Evolutionary conservation across 2,797 vertebrate genomes (phyloP).

Genomic region (Aulostomus chinensis): DNA sequence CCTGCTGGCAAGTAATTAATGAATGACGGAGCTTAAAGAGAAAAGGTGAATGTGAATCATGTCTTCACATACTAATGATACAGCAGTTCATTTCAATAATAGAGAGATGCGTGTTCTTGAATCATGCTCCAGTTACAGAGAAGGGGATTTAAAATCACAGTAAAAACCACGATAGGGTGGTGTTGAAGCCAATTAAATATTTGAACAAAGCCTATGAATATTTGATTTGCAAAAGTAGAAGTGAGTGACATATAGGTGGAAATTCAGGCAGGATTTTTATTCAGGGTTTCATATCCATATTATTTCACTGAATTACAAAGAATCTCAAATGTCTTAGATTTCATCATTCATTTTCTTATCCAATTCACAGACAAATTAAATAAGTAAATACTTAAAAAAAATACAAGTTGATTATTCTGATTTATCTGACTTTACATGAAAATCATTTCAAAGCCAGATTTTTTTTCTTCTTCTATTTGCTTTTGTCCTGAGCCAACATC

Average conservation of each 20-base stretch:
- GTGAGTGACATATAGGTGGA: conserved; percentile 34
- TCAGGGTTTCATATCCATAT: conserved; percentile 33
- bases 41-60: conserved; percentile 58
- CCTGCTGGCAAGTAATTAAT: conserved; percentile 55
- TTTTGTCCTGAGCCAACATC: conserved; percentile 16
- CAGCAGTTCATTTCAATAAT: conserved; percentile 56
- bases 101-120: conserved; percentile 57
- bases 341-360: conserved; percentile 3
- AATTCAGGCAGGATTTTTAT: conserved; percentile 24
- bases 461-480: conserved; percentile 3
- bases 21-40: conserved; percentile 59
- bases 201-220: conserved; percentile 53
- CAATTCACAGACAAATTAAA: background rate
- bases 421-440: conserved; percentile 21
- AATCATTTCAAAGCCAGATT: no score
- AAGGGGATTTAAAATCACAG: conserved; percentile 59
- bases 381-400: background rate
- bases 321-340: conserved; percentile 18
- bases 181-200: conserved; percentile 52
- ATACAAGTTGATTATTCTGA: conserved; percentile 9
- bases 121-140: conserved; percentile 39
- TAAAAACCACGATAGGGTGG: conserved; percentile 14
- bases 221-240: conserved; percentile 44
- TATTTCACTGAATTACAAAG: conserved; percentile 18
- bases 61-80: conserved; percentile 59